phyloP scores from a whole-genome alignment of 2,888 invertebrate genomes.

The Hirtodrosophila duncani region DNA sequence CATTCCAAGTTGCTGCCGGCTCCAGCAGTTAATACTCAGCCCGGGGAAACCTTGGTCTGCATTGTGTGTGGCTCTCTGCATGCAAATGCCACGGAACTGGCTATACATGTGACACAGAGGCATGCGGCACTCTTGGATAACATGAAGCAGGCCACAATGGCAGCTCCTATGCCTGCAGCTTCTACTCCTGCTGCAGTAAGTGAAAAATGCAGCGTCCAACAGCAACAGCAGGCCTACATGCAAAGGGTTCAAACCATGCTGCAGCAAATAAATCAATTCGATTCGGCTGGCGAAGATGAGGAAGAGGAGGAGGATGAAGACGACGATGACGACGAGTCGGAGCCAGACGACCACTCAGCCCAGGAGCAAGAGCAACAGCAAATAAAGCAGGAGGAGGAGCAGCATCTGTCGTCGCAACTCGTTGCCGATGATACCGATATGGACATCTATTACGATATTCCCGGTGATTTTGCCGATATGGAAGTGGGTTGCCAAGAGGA shows the following conservation, averaged over 20 bases:
- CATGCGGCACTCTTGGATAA: slow-evolving; percentile 75
- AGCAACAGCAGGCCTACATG: slow-evolving; percentile 65
- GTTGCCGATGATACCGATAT: slow-evolving; percentile 19
- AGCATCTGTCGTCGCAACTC: slow-evolving; percentile 3
- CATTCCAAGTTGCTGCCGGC: slow-evolving; percentile 52
- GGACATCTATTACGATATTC: slow-evolving; percentile 50
- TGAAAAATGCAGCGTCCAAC: slow-evolving; percentile 43
- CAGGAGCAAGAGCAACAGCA: slow-evolving; percentile 7
- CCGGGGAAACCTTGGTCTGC: slow-evolving; percentile 70
- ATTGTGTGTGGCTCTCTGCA: slow-evolving; percentile 76
- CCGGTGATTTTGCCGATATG: slow-evolving; percentile 56
- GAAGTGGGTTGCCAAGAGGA: slow-evolving; percentile 57
- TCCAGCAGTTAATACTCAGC: not conserved
- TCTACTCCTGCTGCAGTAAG: not conserved
- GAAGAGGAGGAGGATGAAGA: slow-evolving; percentile 33
- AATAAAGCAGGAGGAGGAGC: slow-evolving; percentile 11
- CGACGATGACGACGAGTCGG: slow-evolving; percentile 13
- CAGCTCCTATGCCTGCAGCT: slow-evolving; percentile 18
- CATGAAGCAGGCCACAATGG: slow-evolving; percentile 59
- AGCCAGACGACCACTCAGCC: slow-evolving; percentile 13
- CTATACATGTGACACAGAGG: slow-evolving; percentile 74
- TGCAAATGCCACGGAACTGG: slow-evolving; percentile 73
- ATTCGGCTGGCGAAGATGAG: slow-evolving; percentile 60
- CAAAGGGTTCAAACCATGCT: slow-evolving; percentile 59
- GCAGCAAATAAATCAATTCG: slow-evolving; percentile 62